These are phyloP conservation scores for Xiphophorus maculatus DNA, from an alignment of 2,113 vertebrate species.

Conservation along the genomic window DNA sequence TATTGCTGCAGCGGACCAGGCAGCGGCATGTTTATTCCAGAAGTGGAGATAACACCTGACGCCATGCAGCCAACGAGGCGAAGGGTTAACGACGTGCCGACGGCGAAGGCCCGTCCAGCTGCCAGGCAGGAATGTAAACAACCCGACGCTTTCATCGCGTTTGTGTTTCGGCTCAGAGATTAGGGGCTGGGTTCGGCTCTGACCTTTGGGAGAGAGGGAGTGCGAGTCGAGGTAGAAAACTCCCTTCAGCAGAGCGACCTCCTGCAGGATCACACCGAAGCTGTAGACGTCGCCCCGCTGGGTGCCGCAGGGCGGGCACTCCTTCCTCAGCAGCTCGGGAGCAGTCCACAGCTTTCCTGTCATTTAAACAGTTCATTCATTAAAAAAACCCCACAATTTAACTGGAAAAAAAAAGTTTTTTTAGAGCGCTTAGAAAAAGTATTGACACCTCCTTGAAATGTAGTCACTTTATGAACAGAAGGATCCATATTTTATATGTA, in stretches of 20 bases:
- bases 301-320: constrained; percentile 73
- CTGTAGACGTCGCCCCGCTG: constrained; percentile 92
- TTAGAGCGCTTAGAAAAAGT: not conserved
- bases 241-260: constrained; percentile 87
- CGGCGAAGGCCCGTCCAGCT: not conserved
- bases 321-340: constrained; percentile 85
- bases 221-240: constrained; percentile 86
- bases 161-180: not conserved
- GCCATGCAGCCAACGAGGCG: not conserved
- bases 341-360: constrained; percentile 92
- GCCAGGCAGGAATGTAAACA: constrained; percentile 27
- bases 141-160: not conserved
- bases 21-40: constrained; percentile 1
- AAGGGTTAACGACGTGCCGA: constrained; percentile 4
- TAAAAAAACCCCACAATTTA: not conserved
- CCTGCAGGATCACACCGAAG: constrained; percentile 92
- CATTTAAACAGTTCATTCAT: not conserved
- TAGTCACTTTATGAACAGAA: not conserved
- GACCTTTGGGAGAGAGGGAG: constrained; percentile 87
- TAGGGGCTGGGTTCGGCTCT: not conserved
- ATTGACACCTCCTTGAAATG: not conserved
- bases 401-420: not conserved
- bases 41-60: not conserved
- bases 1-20: not conserved
- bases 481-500: too few species aligned